Conservation (phyloP, 2,113 vertebrate species). For the Chauna torquata region DNA sequence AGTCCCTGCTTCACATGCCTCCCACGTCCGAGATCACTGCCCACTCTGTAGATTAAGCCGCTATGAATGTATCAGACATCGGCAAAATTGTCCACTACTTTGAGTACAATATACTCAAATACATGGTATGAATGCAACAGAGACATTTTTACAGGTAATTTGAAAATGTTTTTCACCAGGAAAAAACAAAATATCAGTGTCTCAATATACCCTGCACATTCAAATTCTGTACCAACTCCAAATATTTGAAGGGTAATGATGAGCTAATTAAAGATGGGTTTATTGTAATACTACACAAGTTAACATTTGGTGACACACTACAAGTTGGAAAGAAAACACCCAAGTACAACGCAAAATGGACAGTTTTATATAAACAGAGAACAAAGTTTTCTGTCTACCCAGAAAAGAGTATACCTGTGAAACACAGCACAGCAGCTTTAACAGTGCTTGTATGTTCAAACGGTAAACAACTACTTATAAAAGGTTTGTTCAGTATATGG, state of each 20-base stretch:
- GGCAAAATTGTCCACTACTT: neutral
- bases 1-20: neutral
- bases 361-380: neutral
- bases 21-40: neutral
- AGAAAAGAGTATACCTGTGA: neutral
- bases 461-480: constrained; percentile 3
- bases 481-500: neutral
- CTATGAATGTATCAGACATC: neutral
- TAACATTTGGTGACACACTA: neutral
- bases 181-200: neutral
- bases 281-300: neutral
- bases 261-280: neutral
- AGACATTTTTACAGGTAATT: neutral
- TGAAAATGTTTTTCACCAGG: neutral
- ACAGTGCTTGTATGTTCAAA: neutral
- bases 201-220: neutral
- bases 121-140: neutral
- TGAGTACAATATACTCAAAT: neutral
- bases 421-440: neutral
- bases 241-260: neutral
- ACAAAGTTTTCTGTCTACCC: neutral
- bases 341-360: neutral
- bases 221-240: neutral
- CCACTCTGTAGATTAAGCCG: neutral
- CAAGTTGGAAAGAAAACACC: neutral